Conservation (phyloP, 1,140 invertebrate genomes). For the Ceratosolen fusciceps region DNA sequence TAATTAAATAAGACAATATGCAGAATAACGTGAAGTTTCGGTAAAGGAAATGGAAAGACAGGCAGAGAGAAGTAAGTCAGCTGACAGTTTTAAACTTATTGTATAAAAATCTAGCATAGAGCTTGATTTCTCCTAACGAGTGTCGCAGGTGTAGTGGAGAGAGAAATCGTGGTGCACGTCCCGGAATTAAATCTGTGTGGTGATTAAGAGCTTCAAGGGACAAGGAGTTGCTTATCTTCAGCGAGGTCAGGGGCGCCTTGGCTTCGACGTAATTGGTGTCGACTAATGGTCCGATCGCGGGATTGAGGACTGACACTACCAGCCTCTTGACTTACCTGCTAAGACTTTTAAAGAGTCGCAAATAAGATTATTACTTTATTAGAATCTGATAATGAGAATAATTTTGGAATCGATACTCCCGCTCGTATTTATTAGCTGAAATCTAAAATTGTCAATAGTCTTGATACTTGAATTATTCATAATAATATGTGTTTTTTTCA, state of each 20-base stretch:
- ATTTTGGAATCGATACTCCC: not conserved
- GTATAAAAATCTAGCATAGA: not conserved
- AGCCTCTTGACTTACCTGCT: not conserved
- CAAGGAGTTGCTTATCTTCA: not conserved
- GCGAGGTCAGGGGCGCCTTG: not conserved
- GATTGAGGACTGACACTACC: not conserved
- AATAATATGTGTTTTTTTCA: no score
- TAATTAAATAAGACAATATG: no score
- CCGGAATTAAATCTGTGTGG: not conserved
- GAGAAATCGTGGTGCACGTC: not conserved
- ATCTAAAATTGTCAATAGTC: no score
- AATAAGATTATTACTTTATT: not conserved
- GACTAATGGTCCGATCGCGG: not conserved
- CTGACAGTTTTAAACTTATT: not conserved
- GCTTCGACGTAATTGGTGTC: not conserved
- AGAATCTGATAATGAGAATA: not conserved
- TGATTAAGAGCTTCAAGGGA: not conserved
- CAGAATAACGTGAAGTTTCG: no score
- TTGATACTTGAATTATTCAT: no score
- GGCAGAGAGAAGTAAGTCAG: not conserved
- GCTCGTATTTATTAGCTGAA: no score
- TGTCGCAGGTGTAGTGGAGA: not conserved
- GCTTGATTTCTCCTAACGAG: not conserved
- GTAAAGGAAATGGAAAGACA: not conserved
- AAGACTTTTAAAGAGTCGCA: not conserved